Conservation (phyloP, 2,797 vertebrate genomes). For the Hippocampus kuda region DNA sequence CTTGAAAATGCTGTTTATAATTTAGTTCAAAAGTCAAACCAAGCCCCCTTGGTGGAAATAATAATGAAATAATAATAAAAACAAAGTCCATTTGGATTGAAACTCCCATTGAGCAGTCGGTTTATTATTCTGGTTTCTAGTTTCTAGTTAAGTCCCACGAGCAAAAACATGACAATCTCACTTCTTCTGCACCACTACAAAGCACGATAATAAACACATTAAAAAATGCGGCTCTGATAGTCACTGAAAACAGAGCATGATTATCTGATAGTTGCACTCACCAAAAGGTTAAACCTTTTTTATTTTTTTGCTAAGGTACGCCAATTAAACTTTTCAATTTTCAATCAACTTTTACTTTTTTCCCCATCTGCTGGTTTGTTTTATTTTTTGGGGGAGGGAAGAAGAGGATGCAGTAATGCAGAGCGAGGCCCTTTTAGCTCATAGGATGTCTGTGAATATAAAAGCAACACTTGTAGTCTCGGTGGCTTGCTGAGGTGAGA, state of each 20-base stretch:
- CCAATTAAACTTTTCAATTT: not conserved
- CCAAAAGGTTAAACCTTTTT: too few relatives aligned
- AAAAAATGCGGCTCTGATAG: not conserved
- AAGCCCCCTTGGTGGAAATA: not conserved
- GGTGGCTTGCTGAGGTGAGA: not conserved
- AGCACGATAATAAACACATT: not conserved
- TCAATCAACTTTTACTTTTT: not conserved
- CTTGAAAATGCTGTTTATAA: too few relatives aligned
- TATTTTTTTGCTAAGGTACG: too few relatives aligned
- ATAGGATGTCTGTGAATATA: slow-evolving; percentile 2
- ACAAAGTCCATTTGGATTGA: not conserved
- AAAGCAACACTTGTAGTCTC: not conserved
- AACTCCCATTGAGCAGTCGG: not conserved
- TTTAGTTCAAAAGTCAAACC: not conserved
- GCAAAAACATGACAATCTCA: too few relatives aligned
- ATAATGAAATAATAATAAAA: too few relatives aligned
- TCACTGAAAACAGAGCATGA: not conserved
- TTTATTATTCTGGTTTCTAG: not conserved
- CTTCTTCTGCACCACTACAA: not conserved
- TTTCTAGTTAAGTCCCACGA: not conserved
- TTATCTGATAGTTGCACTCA: not conserved
- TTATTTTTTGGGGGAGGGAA: not conserved
- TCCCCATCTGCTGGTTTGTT: not conserved
- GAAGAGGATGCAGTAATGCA: not conserved
- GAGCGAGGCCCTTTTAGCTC: not conserved